A percentile compares a stretch with the other conserved stretches of the same genome.
Evolutionary conservation across 2,797 vertebrate species (phyloP).

Genomic region (Agapornis canus): DNA sequence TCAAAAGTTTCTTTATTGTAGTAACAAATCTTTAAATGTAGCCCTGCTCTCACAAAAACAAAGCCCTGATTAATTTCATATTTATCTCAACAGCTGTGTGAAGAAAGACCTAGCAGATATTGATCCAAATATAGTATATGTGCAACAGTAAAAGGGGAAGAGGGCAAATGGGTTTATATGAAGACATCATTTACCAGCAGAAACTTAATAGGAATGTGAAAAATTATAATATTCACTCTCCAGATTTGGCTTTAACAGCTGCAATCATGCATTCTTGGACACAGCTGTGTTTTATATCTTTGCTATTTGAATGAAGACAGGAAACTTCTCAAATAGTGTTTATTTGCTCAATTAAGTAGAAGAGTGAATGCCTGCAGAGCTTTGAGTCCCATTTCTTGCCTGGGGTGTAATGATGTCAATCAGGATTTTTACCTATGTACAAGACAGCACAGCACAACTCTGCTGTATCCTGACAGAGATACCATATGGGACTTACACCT

Average conservation of each 20-base stretch:
- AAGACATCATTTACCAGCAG: slow-evolving; percentile 11
- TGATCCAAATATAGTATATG: slow-evolving; percentile 20
- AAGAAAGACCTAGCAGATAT: slow-evolving; percentile 54
- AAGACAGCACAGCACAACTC: neutral
- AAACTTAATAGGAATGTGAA: slow-evolving; percentile 40
- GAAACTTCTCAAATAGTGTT: slow-evolving; percentile 49
- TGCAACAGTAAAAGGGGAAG: slow-evolving; percentile 10
- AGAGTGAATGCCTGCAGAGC: neutral
- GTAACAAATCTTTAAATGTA: slow-evolving; percentile 1
- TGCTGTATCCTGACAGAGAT: neutral
- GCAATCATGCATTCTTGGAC: slow-evolving; percentile 28
- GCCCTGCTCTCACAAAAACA: slow-evolving; percentile 35
- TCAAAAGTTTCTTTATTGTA: slow-evolving; percentile 56
- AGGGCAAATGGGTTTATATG: slow-evolving; percentile 18
- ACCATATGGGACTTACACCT: neutral
- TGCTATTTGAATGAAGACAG: slow-evolving; percentile 39
- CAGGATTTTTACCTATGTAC: neutral
- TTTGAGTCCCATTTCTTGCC: neutral
- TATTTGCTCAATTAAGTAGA: slow-evolving; percentile 47
- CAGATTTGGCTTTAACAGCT: slow-evolving; percentile 50
- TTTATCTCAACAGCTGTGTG: slow-evolving; percentile 67
- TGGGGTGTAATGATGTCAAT: neutral
- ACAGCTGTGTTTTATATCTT: slow-evolving; percentile 61
- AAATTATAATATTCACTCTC: slow-evolving; percentile 24
- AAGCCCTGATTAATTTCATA: slow-evolving; percentile 35